Base-by-base conservation (phyloP, 2,113 vertebrate genomes). In the Bucco capensis region DNA sequence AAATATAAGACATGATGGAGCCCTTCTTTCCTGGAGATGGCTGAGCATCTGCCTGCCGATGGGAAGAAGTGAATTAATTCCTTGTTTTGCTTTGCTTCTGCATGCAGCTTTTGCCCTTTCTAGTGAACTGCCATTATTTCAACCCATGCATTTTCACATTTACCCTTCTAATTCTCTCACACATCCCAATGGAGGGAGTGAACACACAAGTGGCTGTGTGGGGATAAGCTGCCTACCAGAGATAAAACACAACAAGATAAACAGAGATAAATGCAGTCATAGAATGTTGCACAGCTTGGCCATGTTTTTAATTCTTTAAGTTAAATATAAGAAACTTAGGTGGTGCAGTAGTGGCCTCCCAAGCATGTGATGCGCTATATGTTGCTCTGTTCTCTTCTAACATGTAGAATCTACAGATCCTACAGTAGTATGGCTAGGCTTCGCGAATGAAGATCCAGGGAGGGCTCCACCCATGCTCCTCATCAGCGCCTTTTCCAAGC, bases 1-100 rank as follows among this genome's bases (percentile, higher is more conserved):
- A 56, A 60, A 33, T 0, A 5, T 8, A 27, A 38, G 2, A 4
- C 0, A 0, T 21, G 37, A 90, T 24, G 16, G 25, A 82, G 27
- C 31, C 25, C 28, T 15, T 22, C 9, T 79, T 46, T 86, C 47
- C 62, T 25, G 49, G n/a, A 58, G 19, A 22, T 28, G 28, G 23
- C 30, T 71, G 19, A 82, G 44, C 22, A 53, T 17, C 24, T 57
- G 42, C 42, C 24, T 46, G 38, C 33, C 4, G 0, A 33, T 5
- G 23, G 33, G 11, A 72, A 56, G 19, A 0, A 25, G 11, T 4
- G 28, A 50, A 64, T 64, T 0, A 57, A 70, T 66, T 62, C 47
- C 12, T 75, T 60, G 4, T 33, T 86, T 72, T 53, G 23, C 40
- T 80, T 37, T 73, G 31, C 30, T 62, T 62, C 12, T 27, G 5